Percentiles rank a stretch among this genome's conserved stretches.
Conservation (phyloP, 2,113 vertebrate genomes). For the Delphinapterus leucas region DNA sequence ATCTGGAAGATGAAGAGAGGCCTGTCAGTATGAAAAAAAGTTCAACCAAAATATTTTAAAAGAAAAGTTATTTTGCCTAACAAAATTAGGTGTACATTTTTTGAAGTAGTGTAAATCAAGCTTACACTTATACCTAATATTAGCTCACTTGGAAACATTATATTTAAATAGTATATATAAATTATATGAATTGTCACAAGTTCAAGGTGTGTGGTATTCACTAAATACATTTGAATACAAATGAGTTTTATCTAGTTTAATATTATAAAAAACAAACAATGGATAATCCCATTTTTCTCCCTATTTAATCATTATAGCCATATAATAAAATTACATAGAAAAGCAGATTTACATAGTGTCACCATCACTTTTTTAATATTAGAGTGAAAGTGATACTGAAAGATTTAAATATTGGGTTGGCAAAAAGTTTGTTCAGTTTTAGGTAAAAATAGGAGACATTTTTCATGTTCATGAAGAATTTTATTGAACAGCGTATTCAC, state of each 20-base stretch:
- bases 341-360: neutral
- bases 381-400: neutral
- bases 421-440: no score
- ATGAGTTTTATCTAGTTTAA: neutral
- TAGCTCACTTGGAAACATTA: neutral
- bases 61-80: constrained; percentile 13
- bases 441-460: no score
- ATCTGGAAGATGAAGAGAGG: neutral
- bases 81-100: constrained; percentile 8
- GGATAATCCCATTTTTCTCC: neutral
- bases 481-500: no score
- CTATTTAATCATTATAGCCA: neutral
- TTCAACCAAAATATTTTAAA: constrained; percentile 21
- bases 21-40: neutral
- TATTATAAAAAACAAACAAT: neutral
- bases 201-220: neutral
- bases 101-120: neutral
- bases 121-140: constrained; percentile 21
- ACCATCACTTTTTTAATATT: neutral
- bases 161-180: neutral
- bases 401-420: neutral
- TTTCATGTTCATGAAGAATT: no score
- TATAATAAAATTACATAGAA: neutral
- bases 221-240: neutral
- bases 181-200: neutral